A percentile compares a stretch with the other conserved stretches of the same genome.
These are phyloP conservation scores for Proteles cristata DNA, from an alignment of 2,113 vertebrate genomes.

Conservation along the genomic window DNA sequence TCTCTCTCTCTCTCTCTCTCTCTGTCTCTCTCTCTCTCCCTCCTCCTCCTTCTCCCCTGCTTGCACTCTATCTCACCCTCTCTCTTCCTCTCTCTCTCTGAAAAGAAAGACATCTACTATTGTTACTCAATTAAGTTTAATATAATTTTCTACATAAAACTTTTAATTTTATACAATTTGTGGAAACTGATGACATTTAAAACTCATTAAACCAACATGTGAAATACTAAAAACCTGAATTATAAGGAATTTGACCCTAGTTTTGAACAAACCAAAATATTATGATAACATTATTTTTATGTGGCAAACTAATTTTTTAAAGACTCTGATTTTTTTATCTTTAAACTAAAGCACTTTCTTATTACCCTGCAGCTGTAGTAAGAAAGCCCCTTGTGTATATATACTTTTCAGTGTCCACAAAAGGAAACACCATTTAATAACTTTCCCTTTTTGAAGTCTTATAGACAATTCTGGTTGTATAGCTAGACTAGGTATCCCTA, in stretches of 20 bases:
- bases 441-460: not conserved
- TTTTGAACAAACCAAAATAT: not conserved
- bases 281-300: not conserved
- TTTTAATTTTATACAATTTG: slow-evolving; percentile 14
- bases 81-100: too few relatives aligned
- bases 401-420: not conserved
- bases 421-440: not conserved
- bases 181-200: not conserved
- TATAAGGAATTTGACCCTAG: not conserved
- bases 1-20: too few relatives aligned
- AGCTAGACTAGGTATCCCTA: not conserved
- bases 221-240: not conserved
- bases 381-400: not conserved
- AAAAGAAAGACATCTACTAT: too few relatives aligned
- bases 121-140: not conserved
- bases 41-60: too few relatives aligned
- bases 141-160: not conserved
- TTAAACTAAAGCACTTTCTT: slow-evolving; percentile 24
- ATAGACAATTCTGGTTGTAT: not conserved
- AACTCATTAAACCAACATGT: not conserved
- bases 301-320: not conserved
- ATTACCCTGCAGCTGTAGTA: slow-evolving; percentile 1
- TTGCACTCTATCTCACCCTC: too few relatives aligned
- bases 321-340: slow-evolving; percentile 17
- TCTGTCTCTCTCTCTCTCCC: too few relatives aligned